Base-by-base conservation (phyloP, 2,888 invertebrate genomes). In the Thumatha senex region DNA sequence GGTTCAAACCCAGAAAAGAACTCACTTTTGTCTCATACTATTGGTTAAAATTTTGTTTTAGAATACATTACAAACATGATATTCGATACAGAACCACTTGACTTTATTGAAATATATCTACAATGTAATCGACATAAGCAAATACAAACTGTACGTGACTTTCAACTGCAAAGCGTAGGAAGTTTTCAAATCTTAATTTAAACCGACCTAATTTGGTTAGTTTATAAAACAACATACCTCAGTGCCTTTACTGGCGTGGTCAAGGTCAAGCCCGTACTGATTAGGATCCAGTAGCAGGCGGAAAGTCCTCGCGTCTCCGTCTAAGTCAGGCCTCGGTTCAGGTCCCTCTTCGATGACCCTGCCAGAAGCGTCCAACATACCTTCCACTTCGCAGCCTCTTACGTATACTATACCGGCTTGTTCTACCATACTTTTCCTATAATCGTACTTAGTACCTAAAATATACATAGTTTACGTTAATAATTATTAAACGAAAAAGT, bases 371-470 rank as follows among this genome's bases (percentile, higher is more conserved):
- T 99, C 99, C 45, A 99, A 85, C 97, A 99, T 97, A 1, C 99
- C 99, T 83, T 99, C 99, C 30, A 99, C 95, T 86, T 99, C 99
- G 86, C 99, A 99, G 0, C 99, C 99, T 13, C 99, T 93, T 0
- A 99, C 98, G 74, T 95, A 96, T 0, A 95, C 93, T 61, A 99
- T 92, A 0, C 98, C 98, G 2, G 98, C 97, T 92, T 99, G 98
- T 0, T 98, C 96, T 24, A 98, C 94, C 85, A 99, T 98, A 7
- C 97, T 96, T 63, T 96, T 93, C 68, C 96, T 93, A 67, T 95
- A 95, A 80, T 96, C 95, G 74, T 96, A 97, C 76, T 95, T 96
- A 5, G 96, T 96, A 43, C 96, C 95, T 91, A 30, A 31, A 31
- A 31, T 31, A 31, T 10, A 11, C 7, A 8, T 31, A 31, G 31